Percentiles rank a stretch among this genome's conserved stretches.
These are phyloP conservation scores for Oligia fasciuncula DNA, from an alignment of 2,888 invertebrate species.

Conservation along the genomic window DNA sequence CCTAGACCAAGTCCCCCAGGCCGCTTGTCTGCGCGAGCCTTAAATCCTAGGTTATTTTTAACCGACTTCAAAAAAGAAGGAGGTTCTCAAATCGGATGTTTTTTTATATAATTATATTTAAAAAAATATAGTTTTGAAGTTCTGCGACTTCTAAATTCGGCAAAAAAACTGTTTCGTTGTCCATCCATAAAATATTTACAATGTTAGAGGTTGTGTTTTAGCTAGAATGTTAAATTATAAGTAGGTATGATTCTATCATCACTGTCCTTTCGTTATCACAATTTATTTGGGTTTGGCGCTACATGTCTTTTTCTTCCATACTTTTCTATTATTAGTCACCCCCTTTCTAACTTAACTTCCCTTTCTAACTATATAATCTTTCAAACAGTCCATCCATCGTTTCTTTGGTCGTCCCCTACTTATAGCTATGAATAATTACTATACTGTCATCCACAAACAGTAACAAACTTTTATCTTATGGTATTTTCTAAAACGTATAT, in stretches of 20 bases:
- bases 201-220: neutral
- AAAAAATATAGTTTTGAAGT: neutral
- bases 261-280: neutral
- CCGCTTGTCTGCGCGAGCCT: no score
- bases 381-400: neutral
- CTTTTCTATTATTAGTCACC: neutral
- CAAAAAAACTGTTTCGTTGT: neutral
- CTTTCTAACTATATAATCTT: neutral
- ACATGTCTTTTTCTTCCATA: neutral
- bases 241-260: no score
- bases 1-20: no score
- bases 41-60: neutral
- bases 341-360: neutral
- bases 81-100: no score
- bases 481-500: conserved; percentile 20
- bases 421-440: neutral
- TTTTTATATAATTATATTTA: no score
- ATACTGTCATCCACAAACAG: neutral
- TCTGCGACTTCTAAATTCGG: neutral
- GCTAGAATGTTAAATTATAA: neutral
- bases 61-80: no score
- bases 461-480: neutral
- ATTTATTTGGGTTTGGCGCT: neutral
- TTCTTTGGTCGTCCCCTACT: no score
- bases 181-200: neutral